phyloP scores from a whole-genome alignment of 1,140 invertebrate species.

The Wasmannia auropunctata region DNA sequence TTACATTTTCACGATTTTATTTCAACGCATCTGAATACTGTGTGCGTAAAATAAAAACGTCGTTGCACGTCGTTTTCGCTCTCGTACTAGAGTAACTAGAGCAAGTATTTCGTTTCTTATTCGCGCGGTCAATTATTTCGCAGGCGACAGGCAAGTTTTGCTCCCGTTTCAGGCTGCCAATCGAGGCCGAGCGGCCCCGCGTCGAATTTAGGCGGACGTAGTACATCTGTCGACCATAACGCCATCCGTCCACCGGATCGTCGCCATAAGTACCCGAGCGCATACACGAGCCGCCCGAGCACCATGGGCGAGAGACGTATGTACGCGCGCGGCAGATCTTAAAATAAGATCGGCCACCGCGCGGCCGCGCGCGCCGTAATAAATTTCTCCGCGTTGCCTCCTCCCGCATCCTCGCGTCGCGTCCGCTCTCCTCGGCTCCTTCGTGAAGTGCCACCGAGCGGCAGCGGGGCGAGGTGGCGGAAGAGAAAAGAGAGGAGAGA shows the following conservation, averaged over 20 bases:
- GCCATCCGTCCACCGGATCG: conserved; percentile 69
- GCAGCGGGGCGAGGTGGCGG: neutral
- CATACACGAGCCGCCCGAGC: conserved; percentile 24
- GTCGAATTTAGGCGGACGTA: conserved; percentile 69
- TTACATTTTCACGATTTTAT: neutral
- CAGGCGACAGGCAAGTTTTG: neutral
- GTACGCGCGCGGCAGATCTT: conserved; percentile 68
- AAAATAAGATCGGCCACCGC: conserved; percentile 83
- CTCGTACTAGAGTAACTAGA: neutral
- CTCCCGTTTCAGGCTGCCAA: neutral
- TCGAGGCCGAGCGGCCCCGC: conserved; percentile 28
- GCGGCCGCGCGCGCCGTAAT: conserved; percentile 77
- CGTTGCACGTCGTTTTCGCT: neutral
- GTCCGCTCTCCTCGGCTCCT: neutral
- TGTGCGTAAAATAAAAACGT: too few species aligned
- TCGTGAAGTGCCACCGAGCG: conserved; percentile 50
- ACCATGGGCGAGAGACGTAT: conserved; percentile 40
- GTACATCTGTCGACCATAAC: conserved; percentile 74
- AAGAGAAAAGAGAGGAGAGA: neutral
- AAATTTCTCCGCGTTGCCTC: conserved; percentile 69
- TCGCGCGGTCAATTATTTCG: conserved; percentile 29
- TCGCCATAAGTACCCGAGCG: conserved; percentile 64
- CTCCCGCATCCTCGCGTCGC: conserved; percentile 25
- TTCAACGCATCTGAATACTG: neutral
- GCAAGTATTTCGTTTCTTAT: neutral